These are phyloP conservation scores for Poeciliopsis gracilis DNA, from an alignment of 2,797 vertebrate species.

Conservation along the genomic window DNA sequence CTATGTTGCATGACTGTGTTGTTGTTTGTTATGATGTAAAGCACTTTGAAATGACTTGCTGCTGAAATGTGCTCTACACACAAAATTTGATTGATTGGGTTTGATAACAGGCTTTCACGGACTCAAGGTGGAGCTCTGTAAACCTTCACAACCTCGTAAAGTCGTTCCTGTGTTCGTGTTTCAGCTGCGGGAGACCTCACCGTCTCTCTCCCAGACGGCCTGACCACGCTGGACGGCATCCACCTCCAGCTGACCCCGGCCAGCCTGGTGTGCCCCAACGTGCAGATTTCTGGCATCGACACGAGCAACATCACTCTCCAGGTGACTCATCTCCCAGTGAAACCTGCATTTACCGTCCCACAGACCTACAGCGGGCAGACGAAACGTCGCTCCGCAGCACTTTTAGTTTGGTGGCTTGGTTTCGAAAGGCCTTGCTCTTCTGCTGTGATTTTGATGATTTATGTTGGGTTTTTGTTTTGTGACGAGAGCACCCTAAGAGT, in stretches of 20 bases:
- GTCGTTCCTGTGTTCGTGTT: conserved; percentile 17
- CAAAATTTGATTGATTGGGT: too few species aligned
- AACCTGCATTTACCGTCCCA: background rate
- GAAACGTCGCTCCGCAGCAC: background rate
- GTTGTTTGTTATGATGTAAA: too few species aligned
- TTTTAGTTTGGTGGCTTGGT: background rate
- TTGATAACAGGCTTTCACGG: conserved; percentile 1
- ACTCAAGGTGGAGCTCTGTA: background rate
- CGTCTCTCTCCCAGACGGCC: conserved; percentile 93
- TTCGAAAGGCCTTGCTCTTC: background rate
- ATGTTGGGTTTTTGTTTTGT: too few species aligned
- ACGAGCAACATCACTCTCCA: conserved; percentile 93
- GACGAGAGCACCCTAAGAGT: background rate
- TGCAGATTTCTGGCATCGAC: conserved; percentile 97
- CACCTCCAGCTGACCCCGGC: conserved; percentile 92
- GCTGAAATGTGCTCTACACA: too few species aligned
- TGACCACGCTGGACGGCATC: conserved; percentile 95
- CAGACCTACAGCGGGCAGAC: background rate
- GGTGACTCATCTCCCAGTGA: conserved; percentile 70
- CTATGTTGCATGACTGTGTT: too few species aligned
- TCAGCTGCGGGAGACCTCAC: conserved; percentile 94
- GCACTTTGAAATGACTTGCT: too few species aligned
- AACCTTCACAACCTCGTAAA: background rate
- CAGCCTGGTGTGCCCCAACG: conserved; percentile 93
- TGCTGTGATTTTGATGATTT: background rate